phyloP scores from a whole-genome alignment of 2,113 vertebrate species.

The Gasterosteus nipponicus region DNA sequence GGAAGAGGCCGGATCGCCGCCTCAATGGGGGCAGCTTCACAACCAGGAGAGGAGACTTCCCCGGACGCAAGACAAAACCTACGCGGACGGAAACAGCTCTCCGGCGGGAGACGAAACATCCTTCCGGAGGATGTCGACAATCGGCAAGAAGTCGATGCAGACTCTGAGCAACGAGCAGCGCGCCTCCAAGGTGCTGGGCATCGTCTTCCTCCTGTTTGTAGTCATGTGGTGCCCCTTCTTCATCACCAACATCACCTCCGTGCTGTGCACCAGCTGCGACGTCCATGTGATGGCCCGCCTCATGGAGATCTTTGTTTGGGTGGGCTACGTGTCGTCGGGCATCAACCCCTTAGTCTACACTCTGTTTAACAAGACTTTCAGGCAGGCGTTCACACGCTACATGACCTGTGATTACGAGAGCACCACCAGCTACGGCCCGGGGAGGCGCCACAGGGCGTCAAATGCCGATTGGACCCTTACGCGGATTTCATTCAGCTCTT shows the following conservation, averaged over 20 bases:
- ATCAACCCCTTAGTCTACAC: slow-evolving; percentile 98
- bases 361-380: slow-evolving; percentile 97
- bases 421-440: slow-evolving; percentile 38
- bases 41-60: slow-evolving; percentile 78
- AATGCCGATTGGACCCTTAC: slow-evolving; percentile 75
- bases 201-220: slow-evolving; percentile 95
- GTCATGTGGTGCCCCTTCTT: slow-evolving; percentile 99
- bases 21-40: slow-evolving; percentile 83
- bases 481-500: slow-evolving; percentile 85
- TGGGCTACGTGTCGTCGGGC: slow-evolving; percentile 96
- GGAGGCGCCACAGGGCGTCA: slow-evolving; percentile 69
- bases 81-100: slow-evolving; percentile 15
- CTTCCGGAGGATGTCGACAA: slow-evolving; percentile 84
- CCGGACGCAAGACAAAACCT: slow-evolving; percentile 66
- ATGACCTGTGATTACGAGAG: slow-evolving; percentile 91
- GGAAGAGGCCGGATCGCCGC: slow-evolving; percentile 69
- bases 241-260: slow-evolving; percentile 94
- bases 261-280: slow-evolving; percentile 88
- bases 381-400: slow-evolving; percentile 91
- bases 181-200: slow-evolving; percentile 95
- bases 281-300: slow-evolving; percentile 83
- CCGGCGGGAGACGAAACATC: slow-evolving; percentile 69
- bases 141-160: slow-evolving; percentile 94
- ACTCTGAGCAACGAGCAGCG: slow-evolving; percentile 95
- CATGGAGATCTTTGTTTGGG: slow-evolving; percentile 97